Base-by-base conservation (phyloP, 2,797 vertebrate species). In the Crocodylus rhombifer region DNA sequence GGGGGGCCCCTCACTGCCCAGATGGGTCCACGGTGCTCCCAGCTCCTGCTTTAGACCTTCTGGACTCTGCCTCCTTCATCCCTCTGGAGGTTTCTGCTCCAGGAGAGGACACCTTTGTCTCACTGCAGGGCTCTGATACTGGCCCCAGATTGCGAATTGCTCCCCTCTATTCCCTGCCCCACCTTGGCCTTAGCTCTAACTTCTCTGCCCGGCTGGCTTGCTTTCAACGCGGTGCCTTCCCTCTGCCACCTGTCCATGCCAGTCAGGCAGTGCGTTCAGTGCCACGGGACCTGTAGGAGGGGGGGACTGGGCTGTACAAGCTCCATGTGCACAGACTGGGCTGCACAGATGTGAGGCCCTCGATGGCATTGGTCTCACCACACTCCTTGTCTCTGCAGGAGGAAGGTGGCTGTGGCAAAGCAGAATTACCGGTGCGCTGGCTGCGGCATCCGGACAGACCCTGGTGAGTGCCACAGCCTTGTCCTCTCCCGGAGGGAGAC, bases 381-480 rank as follows among this genome's bases (percentile, higher is more conserved):
- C 60, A 6, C 63, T 4, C 62, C 55, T 87, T 95, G 23, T 92
- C 56, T 88, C 56, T 93, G 79, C 95, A 99, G 99, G 98, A 99
- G 98, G 96, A 99, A 99, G 93, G 98, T 99, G 56, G 97, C 99
- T 0, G 98, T 99, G 69, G 98, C 99, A 28, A 99, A 99, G 96
- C 99, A 99, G 98, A 99, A 99, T 97, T 99, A 99, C 94, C 98
- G 99, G 77, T 99, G 99, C 77, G 99, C 99, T 3, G 99, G 99
- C 21, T 99, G 99, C 87, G 99, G 99, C 77, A 99, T 98, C 93
- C 98, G 99, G 69, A 98, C 99, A 1, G 99, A 99, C 86, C 99
- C 99, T 91, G 99, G 99, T 99, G 97, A 97, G 97, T 90, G 16
- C 7, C 93, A 71, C 57, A 75, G 80, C 51, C 33, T 58, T 75